Conservation (phyloP, 2,113 vertebrate species). For the Zosterops pallidus region DNA sequence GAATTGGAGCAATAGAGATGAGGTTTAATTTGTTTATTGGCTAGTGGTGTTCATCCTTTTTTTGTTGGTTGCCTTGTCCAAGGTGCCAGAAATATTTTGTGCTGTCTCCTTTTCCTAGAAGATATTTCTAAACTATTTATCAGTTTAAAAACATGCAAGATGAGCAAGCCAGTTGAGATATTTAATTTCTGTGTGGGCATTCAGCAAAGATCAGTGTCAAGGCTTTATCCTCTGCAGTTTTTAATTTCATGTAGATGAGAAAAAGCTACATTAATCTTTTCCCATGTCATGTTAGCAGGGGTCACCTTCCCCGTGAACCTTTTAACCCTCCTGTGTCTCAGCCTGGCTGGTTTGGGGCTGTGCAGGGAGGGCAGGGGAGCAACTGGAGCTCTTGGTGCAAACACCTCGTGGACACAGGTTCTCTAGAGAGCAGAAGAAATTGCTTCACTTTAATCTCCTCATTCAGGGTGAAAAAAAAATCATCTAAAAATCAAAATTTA, state of each 20-base stretch:
- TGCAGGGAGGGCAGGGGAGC: background rate
- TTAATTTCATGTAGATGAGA: background rate
- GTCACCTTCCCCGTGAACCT: background rate
- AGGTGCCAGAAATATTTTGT: background rate
- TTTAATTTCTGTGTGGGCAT: background rate
- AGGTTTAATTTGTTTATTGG: background rate
- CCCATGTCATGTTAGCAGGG: background rate
- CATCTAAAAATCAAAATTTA: background rate
- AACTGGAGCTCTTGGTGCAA: background rate
- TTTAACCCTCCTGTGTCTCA: rapidly evolving
- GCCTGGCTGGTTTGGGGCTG: background rate
- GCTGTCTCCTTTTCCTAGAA: background rate
- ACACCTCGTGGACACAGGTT: background rate
- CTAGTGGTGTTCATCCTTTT: background rate
- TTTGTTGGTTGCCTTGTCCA: background rate
- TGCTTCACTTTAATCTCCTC: background rate
- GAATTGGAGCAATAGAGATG: background rate
- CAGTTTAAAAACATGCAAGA: background rate
- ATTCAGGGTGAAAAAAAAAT: background rate
- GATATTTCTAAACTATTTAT: background rate
- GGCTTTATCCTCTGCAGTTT: background rate
- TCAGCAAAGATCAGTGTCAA: background rate
- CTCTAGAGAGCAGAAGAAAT: background rate
- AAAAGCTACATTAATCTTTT: background rate
- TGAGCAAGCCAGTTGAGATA: background rate